Evolutionary conservation across 2,888 invertebrate species (phyloP).

Genomic region (Drosophila quinaria): DNA sequence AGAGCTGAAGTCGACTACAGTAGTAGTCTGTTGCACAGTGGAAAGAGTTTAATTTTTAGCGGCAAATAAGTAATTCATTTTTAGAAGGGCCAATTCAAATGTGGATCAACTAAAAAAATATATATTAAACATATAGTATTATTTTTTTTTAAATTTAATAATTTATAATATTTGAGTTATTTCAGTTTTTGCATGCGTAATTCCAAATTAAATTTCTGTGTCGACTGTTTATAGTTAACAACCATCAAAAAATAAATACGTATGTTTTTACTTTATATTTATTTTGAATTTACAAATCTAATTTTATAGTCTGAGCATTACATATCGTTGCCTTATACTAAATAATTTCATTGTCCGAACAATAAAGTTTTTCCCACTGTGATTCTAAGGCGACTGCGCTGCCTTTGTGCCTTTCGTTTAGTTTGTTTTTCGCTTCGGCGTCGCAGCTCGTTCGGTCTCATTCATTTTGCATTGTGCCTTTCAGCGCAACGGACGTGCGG

Average conservation of each 20-base stretch:
- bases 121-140: neutral
- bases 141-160: no score
- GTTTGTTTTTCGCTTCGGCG: conserved; percentile 28
- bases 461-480: conserved; percentile 80
- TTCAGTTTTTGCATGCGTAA: neutral
- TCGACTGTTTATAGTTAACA: no score
- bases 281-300: neutral
- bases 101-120: no score
- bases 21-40: conserved; percentile 45
- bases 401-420: conserved; percentile 31
- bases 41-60: neutral
- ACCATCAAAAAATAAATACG: neutral
- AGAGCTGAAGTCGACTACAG: conserved; percentile 23
- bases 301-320: neutral
- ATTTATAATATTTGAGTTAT: neutral
- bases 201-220: no score
- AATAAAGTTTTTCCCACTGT: conserved; percentile 27
- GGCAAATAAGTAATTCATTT: neutral
- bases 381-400: conserved; percentile 33
- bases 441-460: conserved; percentile 22
- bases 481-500: conserved; percentile 69
- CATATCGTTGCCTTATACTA: neutral
- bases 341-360: neutral
- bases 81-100: neutral
- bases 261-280: neutral